Base-by-base conservation (phyloP, 2,113 vertebrate genomes). In the Circaetus gallicus region DNA sequence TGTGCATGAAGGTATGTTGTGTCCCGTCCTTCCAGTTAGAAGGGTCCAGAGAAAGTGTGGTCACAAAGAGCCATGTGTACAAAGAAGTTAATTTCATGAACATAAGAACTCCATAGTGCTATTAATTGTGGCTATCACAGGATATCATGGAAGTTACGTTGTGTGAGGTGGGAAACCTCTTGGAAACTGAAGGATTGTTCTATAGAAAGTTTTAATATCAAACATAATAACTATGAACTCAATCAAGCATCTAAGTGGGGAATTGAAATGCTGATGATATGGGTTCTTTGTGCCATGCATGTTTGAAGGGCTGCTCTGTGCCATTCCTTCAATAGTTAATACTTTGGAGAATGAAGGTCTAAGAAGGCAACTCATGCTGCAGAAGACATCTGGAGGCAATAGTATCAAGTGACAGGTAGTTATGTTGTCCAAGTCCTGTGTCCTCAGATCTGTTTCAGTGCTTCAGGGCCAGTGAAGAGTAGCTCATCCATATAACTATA, bases 101-200 rank as follows among this genome's bases (percentile, higher is more conserved):
- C 9, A 4, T 11, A n/a, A 38, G 58, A 67, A 55, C 7, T 53
- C 26, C 8, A 8, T 31, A 5, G 34, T 25, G 58, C 13, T n/a
- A 0, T 67, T 72, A 59, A 55, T 20, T 59, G 29, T 74, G 42
- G 6, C 31, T 59, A 2, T 36, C 5, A 3, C 24, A 78, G 34
- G 52, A 73, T 47, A 59, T 10, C 3, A 3, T 43, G 31, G 38
- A 55, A 21, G 3, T 34, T 42, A 5, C 0, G 0, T 20, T 59
- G 11, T 26, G 32, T 62, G 52, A 80, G 21, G 25, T 61, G 28
- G 28, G 6, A 63, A 76, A 82, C 1, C 1, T 69, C 79, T 65
- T 61, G 3, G 26, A 74, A 85, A 43, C 16, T 1, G 2, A 62
- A 36, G n/a, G 11, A 1, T 29, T 65, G 13, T 56, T 66, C 52